Evolutionary conservation across 2,113 vertebrate species (phyloP), one percentile per base, ranked within the genome.

Genomic region (Hippocampus abdominalis): DNA sequence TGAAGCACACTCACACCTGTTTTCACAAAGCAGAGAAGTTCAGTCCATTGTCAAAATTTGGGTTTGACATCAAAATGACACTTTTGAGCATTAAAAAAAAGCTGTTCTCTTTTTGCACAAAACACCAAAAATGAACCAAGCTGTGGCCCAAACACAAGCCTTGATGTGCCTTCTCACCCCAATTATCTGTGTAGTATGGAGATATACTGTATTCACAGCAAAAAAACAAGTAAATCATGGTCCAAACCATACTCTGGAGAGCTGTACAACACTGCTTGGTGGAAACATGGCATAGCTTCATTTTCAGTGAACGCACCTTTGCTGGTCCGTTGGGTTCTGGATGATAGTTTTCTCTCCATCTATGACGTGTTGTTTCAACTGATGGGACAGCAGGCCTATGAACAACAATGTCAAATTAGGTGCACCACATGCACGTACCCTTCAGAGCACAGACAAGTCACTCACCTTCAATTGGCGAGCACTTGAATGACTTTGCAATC

Each of bases 261-360:
- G 39, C n/a, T n/a, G n/a, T n/a, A n/a, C n/a, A n/a, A n/a, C 8
- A 16, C 1, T 23, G 21, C 9, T 40, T 13, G n/a, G 21, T 44
- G 40, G 42, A 46, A 46, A 27, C 15, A 20, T 8, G 8, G n/a
- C 5, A 29, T 18, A 29, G 11, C 27, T 60, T 32, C 57, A 20
- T 56, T 0, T 3, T 44, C 56, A 62, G 1, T 27, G 6, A 66
- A 81, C 92, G 88, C 81, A 98, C 95, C 93, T 96, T 77, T 98
- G 97, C 92, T 98, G 97, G 90, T 98, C 97, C 76, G 94, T 93
- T 46, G 97, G 97, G 77, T 98, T 98, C 87, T 98, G 97, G 84
- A 98, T 98, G 86, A 98, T 97, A 0, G 96, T 98, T 90, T 98
- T 98, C 89, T 98, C 97, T 18, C 97, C 97, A 53, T 98, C 97